phyloP scores from a whole-genome alignment of 2,113 vertebrate genomes.

The Anolis sagrei region DNA sequence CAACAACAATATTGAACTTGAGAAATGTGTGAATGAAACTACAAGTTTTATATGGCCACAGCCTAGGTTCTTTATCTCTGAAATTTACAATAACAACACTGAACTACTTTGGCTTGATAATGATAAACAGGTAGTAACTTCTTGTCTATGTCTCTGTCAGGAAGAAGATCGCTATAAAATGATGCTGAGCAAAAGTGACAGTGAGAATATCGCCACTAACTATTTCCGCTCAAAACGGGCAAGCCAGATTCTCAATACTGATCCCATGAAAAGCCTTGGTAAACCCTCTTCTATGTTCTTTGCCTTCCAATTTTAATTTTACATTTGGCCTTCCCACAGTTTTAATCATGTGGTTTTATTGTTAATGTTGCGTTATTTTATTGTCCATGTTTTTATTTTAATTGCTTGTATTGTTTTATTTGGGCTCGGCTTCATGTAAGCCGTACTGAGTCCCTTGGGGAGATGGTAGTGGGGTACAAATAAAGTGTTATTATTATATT shows the following conservation, averaged over 20 bases:
- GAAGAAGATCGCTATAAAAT: constrained; percentile 85
- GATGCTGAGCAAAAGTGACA: constrained; percentile 86
- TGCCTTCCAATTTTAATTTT: too few species aligned
- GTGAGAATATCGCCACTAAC: constrained; percentile 84
- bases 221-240: constrained; percentile 83
- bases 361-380: too few species aligned
- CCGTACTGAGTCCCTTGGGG: too few species aligned
- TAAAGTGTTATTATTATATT: too few species aligned
- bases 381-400: too few species aligned
- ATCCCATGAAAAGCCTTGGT: constrained; percentile 71
- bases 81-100: not conserved
- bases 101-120: not conserved
- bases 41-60: not conserved
- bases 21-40: not conserved
- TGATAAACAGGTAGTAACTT: fast-evolving
- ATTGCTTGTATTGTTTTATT: too few species aligned
- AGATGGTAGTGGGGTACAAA: too few species aligned
- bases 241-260: constrained; percentile 77
- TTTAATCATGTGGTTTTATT: too few species aligned
- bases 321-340: too few species aligned
- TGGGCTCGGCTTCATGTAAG: too few species aligned
- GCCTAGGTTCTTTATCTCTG: not conserved
- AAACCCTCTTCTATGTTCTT: not conserved
- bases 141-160: constrained; percentile 57
- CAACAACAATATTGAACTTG: not conserved